Evolutionary conservation across 2,888 invertebrate species (phyloP), one percentile per base, ranked within the genome.

Genomic region (Lacanobia oleracea): DNA sequence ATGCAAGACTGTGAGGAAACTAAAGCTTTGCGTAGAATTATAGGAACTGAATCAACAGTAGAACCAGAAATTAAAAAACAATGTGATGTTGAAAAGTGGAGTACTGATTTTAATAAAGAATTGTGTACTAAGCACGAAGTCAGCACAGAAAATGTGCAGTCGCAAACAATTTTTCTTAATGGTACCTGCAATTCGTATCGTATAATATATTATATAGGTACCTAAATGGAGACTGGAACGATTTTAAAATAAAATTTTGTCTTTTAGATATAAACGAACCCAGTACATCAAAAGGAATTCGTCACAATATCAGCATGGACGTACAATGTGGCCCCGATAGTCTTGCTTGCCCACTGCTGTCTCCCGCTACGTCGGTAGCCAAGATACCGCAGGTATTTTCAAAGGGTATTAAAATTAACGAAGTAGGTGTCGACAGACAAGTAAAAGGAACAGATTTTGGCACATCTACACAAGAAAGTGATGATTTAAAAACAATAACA

Each of bases 261-360:
- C 48, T n/a, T 71, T 48, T 88, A 95, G 95, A 95, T 89, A 91
- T 95, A 75, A 92, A 95, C 77, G 95, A 95, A 88, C 95, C 96
- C 4, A 94, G 93, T 75, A 95, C 96, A 70, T 96, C 96, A n/a
- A 95, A 94, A 88, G 96, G 96, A 40, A 89, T 95, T 71, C 93
- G 94, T 40, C 94, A 93, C 37, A 84, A 78, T 77, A 73, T 91
- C 37, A 90, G 91, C 68, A 92, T 91, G 86, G 95, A 95, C 79
- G 94, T 91, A 6, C 95, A 95, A 82, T 96, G 96, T 81, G 95
- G 95, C 18, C 91, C 95, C 10, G 95, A 95, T n/a, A 78, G 77
- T 16, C 80, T 86, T 7, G 81, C 80, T 40, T 86, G 85, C 75
- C 84, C 91, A 1, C 85, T 86, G 77, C 65, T 91, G 37, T 90